A percentile compares a stretch with the other conserved stretches of the same genome.
These are phyloP conservation scores for Murina feae DNA, from an alignment of 2,113 vertebrate species.

Conservation along the genomic window DNA sequence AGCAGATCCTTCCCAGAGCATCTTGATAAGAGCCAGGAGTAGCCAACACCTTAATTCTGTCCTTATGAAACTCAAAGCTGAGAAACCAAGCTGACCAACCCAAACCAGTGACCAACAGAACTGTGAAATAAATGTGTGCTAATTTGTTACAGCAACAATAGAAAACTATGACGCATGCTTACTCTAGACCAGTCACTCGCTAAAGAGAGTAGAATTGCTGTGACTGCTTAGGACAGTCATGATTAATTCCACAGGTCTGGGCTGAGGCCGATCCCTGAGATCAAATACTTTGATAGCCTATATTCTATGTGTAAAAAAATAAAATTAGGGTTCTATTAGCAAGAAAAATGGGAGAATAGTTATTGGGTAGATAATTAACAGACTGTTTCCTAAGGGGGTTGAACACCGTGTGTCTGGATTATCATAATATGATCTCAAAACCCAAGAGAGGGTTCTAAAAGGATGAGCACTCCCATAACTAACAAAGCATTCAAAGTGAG, in stretches of 20 bases:
- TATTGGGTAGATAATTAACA: background rate
- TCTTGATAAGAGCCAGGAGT: background rate
- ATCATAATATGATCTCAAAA: background rate
- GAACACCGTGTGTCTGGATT: background rate
- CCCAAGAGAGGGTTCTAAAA: background rate
- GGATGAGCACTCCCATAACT: background rate
- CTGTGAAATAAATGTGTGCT: background rate
- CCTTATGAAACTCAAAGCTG: background rate
- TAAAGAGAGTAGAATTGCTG: background rate
- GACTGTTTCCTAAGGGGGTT: background rate
- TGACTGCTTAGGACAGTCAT: background rate
- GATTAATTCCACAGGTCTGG: background rate
- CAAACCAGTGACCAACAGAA: background rate
- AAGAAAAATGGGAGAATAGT: background rate
- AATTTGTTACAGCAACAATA: background rate
- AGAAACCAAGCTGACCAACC: background rate
- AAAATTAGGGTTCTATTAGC: background rate
- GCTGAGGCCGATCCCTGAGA: background rate
- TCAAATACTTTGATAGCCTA: background rate
- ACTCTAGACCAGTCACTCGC: background rate
- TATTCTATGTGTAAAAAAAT: background rate
- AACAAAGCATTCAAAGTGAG: background rate
- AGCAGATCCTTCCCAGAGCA: background rate
- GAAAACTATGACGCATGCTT: background rate
- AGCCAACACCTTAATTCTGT: background rate